Base-by-base conservation (phyloP, 2,888 invertebrate genomes). In the Aproaerema taeniolella region DNA sequence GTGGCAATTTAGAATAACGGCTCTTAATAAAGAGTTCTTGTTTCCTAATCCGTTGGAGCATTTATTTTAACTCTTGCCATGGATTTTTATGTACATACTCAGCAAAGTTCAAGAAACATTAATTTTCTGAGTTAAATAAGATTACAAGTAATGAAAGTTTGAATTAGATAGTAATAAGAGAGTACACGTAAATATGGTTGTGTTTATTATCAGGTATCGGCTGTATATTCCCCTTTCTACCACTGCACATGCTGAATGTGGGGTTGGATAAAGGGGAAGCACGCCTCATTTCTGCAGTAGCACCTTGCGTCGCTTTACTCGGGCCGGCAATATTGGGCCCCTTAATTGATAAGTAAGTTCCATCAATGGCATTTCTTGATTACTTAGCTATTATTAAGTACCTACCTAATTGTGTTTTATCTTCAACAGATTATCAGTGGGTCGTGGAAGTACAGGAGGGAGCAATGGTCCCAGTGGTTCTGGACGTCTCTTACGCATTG, bases 151-250 rank as follows among this genome's bases (percentile, higher is more conserved):
- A n/a, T n/a, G n/a, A n/a, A n/a, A n/a, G n/a, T n/a, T n/a, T n/a
- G n/a, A n/a, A n/a, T n/a, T n/a, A n/a, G n/a, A n/a, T n/a, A n/a
- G n/a, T n/a, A n/a, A n/a, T n/a, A n/a, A n/a, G n/a, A n/a, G n/a
- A n/a, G n/a, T n/a, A n/a, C n/a, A n/a, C n/a, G n/a, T n/a, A n/a
- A n/a, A n/a, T n/a, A n/a, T n/a, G n/a, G n/a, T n/a, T n/a, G n/a
- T n/a, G n/a, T n/a, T n/a, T n/a, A n/a, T n/a, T n/a, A n/a, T n/a
- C 75, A 96, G 96, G 93, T 53, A 83, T 96, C 58, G 94, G 95
- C 50, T 92, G 93, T 55, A 88, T 96, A 47, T 91, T 93, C 59
- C 93, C 96, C 5, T 93, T 94, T 75, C 90, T 96, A 46, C 91
- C 94, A 11, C 86, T 93, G 42, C 95, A 94, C 76, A 93, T 94